Base-by-base conservation (phyloP, 2,888 invertebrate genomes). In the Pachymerium ferrugineum region DNA sequence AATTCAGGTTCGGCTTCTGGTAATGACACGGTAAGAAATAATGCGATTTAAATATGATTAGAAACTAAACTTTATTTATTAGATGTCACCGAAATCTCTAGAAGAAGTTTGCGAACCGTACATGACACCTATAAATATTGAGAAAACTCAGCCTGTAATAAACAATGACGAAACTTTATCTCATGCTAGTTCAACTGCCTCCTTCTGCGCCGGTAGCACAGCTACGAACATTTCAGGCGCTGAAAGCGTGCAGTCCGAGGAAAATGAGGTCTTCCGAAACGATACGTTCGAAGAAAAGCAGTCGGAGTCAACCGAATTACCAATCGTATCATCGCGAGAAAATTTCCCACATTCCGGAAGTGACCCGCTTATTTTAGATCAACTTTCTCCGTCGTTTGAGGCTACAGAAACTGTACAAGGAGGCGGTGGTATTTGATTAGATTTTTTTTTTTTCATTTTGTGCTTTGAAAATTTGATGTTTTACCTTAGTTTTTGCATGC, bases 341-440 rank as follows among this genome's bases (percentile, higher is more conserved):
- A 30, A 12, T 38, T 35, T 71, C n/a, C 38, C 71, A 25, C 71
- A 71, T 38, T 71, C 71, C 3, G 71, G 71, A 1, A 71, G 71
- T 28, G 71, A 71, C 35, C 38, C 71, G n/a, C 22, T 71, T 16
- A 33, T 71, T n/a, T 35, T 71, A 16, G 38, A 38, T 2, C 71
- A 28, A 22, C n/a, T 38, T 14, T 5, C 28, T 16, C 33, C 33
- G 1, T 54, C 54, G 1, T 3, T 4, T 28, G 54, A 54, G 2
- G 54, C 22, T 8, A 25, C 8, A 8, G 54, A 54, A 54, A 22
- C 54, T 8, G 3, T 3, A 1, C 22, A 25, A 54, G 25, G 3
- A 25, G 14, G 8, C 28, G 54, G 54, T 22, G 54, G 54, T 54
- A 54, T 54, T 54, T 12, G 28, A n/a, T n/a, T n/a, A n/a, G n/a